These are phyloP conservation scores for Stictocephala bisonia DNA, from an alignment of 2,888 invertebrate genomes.

Conservation along the genomic window DNA sequence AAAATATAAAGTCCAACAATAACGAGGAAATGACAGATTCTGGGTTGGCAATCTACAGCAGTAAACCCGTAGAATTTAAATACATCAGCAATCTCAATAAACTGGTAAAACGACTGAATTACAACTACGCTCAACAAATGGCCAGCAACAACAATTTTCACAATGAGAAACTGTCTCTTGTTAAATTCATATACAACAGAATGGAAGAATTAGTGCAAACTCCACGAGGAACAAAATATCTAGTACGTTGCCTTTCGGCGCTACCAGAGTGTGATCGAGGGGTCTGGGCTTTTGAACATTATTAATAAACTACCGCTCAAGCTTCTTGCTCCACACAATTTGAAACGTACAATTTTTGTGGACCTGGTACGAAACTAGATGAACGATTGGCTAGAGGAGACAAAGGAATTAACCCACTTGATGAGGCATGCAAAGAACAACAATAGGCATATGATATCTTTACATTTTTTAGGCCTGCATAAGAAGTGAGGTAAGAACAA, in stretches of 20 bases:
- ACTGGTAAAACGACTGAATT: slow-evolving; percentile 5
- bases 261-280: slow-evolving; percentile 24
- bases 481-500: too few relatives aligned
- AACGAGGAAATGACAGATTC: not conserved
- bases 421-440: slow-evolving; percentile 52
- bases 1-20: not conserved
- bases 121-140: slow-evolving; percentile 14
- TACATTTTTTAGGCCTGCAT: too few relatives aligned
- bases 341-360: too few relatives aligned
- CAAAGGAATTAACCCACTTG: slow-evolving; percentile 49
- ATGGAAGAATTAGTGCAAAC: slow-evolving; percentile 25
- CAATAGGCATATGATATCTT: too few relatives aligned
- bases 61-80: slow-evolving; percentile 15
- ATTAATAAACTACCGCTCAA: slow-evolving; percentile 40
- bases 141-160: slow-evolving; percentile 23
- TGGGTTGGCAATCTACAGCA: not conserved
- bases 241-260: slow-evolving; percentile 21
- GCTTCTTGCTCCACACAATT: slow-evolving; percentile 50
- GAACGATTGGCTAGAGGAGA: slow-evolving; percentile 36
- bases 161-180: slow-evolving; percentile 27
- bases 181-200: slow-evolving; percentile 2
- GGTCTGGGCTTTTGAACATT: slow-evolving; percentile 24
- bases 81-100: slow-evolving; percentile 18
- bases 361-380: slow-evolving; percentile 49
- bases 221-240: slow-evolving; percentile 25